Evolutionary conservation across 2,888 invertebrate species (phyloP), one percentile per base, ranked within the genome.

Genomic region (Cosmia pyralina): DNA sequence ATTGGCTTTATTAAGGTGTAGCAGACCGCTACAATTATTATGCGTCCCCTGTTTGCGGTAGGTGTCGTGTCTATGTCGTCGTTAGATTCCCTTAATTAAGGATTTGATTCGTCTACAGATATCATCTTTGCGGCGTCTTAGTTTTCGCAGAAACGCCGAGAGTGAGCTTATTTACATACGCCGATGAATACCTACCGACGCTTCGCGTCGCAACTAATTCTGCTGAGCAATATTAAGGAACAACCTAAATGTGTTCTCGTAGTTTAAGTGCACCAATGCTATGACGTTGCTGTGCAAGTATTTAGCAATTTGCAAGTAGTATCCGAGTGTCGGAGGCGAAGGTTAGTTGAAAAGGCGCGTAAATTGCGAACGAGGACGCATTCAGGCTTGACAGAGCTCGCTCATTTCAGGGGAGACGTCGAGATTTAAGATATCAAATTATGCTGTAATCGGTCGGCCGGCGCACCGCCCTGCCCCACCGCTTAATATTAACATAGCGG

Each of bases 1-100:
- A 95, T 96, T 96, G 96, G 94, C 96, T 95, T 96, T 96, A 96
- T 96, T 96, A 96, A 96, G 96, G 96, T 95, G 95, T 95, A 95
- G 93, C 94, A 95, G 95, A 94, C 96, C 96, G 95, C 95, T 94
- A 95, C 95, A 94, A 96, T 96, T 96, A 96, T 96, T 96, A 96
- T 96, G 95, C 95, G 95, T 94, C 94, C 95, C 94, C 94, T 95
- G 96, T 96, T 96, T 96, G 95, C 92, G 94, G 95, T 93, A 92
- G 93, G 92, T 94, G 93, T 94, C 93, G 92, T 92, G 93, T 94
- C 94, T 94, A 91, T 94, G 92, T 94, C 92, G 93, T 90, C 90
- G 90, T 93, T 91, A 93, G 95, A 95, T 94, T 94, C 93, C 90
- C 92, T 94, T 95, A 95, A 96, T 96, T 95, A 96, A 95, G 94